Evolutionary conservation across 2,888 invertebrate genomes (phyloP).

Genomic region (Caenorhabditis parvicauda): DNA sequence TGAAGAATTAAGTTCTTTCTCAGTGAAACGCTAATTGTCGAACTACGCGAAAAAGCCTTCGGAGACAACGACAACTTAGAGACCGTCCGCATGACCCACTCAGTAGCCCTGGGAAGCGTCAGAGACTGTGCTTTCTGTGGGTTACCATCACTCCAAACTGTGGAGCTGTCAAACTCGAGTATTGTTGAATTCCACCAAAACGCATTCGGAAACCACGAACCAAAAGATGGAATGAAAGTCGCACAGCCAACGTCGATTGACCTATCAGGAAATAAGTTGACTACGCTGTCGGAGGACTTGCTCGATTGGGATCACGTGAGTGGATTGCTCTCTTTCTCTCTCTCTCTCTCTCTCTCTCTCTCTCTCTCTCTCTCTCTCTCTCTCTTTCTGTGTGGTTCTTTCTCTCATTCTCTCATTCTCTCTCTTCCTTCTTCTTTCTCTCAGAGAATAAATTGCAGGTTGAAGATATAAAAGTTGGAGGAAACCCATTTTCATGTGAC

Average conservation of each 20-base stretch:
- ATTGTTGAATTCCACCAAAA: slow-evolving; percentile 28
- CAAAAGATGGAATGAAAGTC: slow-evolving; percentile 11
- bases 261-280: slow-evolving; percentile 22
- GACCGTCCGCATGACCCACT: slow-evolving; percentile 21
- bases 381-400: no score
- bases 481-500: slow-evolving; percentile 31
- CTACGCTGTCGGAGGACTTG: slow-evolving; percentile 19
- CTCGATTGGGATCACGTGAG: slow-evolving; percentile 25
- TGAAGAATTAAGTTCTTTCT: neutral
- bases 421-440: neutral
- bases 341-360: no score
- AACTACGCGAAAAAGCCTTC: slow-evolving; percentile 28
- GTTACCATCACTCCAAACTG: slow-evolving; percentile 17
- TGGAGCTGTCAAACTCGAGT: no score
- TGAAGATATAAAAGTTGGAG: slow-evolving; percentile 14
- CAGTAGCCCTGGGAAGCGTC: slow-evolving; percentile 24
- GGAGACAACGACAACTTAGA: slow-evolving; percentile 15
- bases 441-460: slow-evolving; percentile 5
- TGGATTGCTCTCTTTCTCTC: neutral
- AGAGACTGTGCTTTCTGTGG: slow-evolving; percentile 44
- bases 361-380: no score
- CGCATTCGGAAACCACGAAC: slow-evolving; percentile 33
- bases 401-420: no score
- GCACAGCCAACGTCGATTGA: slow-evolving; percentile 6
- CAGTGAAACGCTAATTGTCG: slow-evolving; percentile 35